These are phyloP conservation scores for Dasypogon diadema DNA, from an alignment of 2,888 invertebrate species.

Conservation along the genomic window DNA sequence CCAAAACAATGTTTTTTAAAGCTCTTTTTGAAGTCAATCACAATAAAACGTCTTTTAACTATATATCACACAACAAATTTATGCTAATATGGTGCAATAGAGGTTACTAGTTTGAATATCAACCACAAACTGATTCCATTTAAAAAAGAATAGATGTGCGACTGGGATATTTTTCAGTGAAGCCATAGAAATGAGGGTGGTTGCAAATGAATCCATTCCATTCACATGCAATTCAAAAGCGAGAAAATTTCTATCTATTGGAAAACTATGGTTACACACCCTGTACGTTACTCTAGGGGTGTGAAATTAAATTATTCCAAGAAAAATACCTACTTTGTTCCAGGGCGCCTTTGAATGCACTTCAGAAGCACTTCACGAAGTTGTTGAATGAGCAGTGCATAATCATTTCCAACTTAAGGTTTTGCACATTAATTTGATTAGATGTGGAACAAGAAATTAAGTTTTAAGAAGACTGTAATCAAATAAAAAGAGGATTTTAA, in stretches of 20 bases:
- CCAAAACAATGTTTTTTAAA: not conserved
- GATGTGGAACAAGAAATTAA: too few relatives aligned
- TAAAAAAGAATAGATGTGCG: slow-evolving; percentile 31
- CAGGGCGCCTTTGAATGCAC: not conserved
- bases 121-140: slow-evolving; percentile 53
- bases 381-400: slow-evolving; percentile 9
- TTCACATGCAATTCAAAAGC: slow-evolving; percentile 17
- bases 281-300: slow-evolving; percentile 9
- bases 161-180: slow-evolving; percentile 31
- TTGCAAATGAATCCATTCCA: slow-evolving; percentile 43
- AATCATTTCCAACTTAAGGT: not conserved
- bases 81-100: not conserved
- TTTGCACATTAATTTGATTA: slow-evolving; percentile 18
- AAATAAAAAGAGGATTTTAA: too few relatives aligned
- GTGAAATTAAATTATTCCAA: slow-evolving; percentile 25
- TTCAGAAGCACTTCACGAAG: not conserved
- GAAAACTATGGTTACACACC: slow-evolving; percentile 17
- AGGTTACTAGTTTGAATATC: slow-evolving; percentile 50
- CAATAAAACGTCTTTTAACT: too few relatives aligned
- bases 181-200: slow-evolving; percentile 46
- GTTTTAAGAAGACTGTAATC: too few relatives aligned
- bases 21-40: not conserved
- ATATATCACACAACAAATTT: not conserved
- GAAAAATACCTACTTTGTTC: not conserved
- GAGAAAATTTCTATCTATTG: slow-evolving; percentile 24